A percentile compares a stretch with the other conserved stretches of the same genome.
Conservation (phyloP, 2,113 vertebrate genomes). For the Cinclus cinclus region DNA sequence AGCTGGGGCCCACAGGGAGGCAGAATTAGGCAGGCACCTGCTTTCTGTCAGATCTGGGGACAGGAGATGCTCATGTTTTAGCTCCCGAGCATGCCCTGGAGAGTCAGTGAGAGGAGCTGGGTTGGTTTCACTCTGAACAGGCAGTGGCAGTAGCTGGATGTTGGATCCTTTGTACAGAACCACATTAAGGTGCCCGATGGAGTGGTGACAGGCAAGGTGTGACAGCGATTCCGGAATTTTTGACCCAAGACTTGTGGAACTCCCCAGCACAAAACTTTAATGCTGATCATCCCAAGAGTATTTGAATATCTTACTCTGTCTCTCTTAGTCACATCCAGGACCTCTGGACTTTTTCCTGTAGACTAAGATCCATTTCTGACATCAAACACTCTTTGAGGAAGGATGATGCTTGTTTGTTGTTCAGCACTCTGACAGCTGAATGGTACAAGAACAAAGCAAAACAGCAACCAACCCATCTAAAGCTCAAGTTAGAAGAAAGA, state of each 20-base stretch:
- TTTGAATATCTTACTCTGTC: neutral
- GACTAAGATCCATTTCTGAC: neutral
- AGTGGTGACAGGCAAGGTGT: neutral
- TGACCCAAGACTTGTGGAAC: neutral
- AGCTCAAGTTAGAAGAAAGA: neutral
- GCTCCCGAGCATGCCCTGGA: neutral
- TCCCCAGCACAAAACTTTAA: neutral
- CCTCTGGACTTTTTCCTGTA: neutral
- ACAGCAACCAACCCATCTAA: neutral
- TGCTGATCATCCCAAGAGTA: neutral
- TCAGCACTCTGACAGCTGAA: neutral
- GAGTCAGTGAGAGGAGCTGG: neutral
- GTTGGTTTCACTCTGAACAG: neutral
- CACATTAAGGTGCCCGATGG: rapidly evolving
- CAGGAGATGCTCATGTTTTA: neutral
- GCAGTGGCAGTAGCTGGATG: neutral
- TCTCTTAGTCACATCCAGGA: neutral
- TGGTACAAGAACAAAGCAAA: neutral
- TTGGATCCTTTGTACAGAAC: neutral
- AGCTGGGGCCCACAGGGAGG: neutral
- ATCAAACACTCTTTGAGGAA: neutral
- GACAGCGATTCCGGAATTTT: neutral
- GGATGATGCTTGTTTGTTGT: neutral
- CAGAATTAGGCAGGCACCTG: neutral
- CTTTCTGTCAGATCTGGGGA: neutral